Base-by-base conservation (phyloP, 1,140 invertebrate genomes). In the Batillaria attramentaria region DNA sequence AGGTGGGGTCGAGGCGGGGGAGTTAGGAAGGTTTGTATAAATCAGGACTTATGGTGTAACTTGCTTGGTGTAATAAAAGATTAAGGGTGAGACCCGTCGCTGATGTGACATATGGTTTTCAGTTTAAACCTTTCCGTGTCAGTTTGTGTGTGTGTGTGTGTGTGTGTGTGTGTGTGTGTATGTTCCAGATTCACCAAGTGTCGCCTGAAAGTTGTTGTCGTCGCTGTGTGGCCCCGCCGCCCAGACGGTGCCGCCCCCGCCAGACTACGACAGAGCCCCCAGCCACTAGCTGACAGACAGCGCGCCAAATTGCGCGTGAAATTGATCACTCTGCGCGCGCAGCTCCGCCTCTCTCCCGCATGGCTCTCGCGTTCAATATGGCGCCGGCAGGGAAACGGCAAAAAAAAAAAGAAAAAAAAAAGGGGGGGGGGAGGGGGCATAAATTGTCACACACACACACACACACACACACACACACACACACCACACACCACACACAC, bases 91-190 rank as follows among this genome's bases (percentile, higher is more conserved):
- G n/a, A n/a, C n/a, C 46, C 24, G 46, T 13, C 24, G 10, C 24
- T 50, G 46, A 13, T 50, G 24, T 50, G 46, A 24, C 46, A 24
- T 50, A 50, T 10, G 10, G 46, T 10, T 50, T 50, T 50, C 10
- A 50, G 24, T 13, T 50, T 24, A 8, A 50, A 50, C 46, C 10
- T 60, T 20, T 60, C 20, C 31, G 57, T 60, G 57, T 60, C 20
- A n/a, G 57, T 60, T 20, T 60, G 57, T 60, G 57, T 60, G 57
- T 60, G 57, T 60, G 57, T 60, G 57, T 60, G 57, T 60, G 57
- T 60, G 57, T 60, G 57, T 60, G 57, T 60, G 57, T 60, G 57
- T 60, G 57, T 60, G 57, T 60, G 57, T 60, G 57, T 60, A 28
- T 60, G 57, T 60, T 20, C 24, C 20, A n/a, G 57, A 6, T 20